Conservation (phyloP, 2,888 invertebrate genomes). For the Netelia inedita region DNA sequence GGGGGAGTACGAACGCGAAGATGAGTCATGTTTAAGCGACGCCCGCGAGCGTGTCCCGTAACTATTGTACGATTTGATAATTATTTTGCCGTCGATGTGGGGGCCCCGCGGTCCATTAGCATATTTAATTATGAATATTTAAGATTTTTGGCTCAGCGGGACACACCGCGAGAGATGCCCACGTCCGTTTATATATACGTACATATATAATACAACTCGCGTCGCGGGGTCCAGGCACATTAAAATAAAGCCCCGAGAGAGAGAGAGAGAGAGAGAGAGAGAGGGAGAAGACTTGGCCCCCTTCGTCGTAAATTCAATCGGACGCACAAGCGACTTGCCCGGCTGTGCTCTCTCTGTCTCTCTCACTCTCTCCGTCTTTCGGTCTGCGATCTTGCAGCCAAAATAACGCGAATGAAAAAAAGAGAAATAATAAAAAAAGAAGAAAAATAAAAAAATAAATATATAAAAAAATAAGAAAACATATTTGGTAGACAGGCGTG, state of each 20-base stretch:
- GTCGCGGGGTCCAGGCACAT: slow-evolving; percentile 74
- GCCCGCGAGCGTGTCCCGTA: slow-evolving; percentile 68
- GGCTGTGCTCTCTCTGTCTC: slow-evolving; percentile 73
- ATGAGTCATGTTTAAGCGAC: slow-evolving; percentile 59
- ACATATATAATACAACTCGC: slow-evolving; percentile 35
- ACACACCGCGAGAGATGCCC: slow-evolving; percentile 73
- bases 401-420: slow-evolving; percentile 75
- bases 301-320: slow-evolving; percentile 81
- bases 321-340: slow-evolving; percentile 77
- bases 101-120: slow-evolving; percentile 81
- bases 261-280: slow-evolving; percentile 62
- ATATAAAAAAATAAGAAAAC: slow-evolving; percentile 12
- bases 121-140: slow-evolving; percentile 85
- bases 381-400: slow-evolving; percentile 75
- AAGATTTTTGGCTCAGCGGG: slow-evolving; percentile 83
- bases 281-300: slow-evolving; percentile 68
- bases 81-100: slow-evolving; percentile 82
- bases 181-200: slow-evolving; percentile 25
- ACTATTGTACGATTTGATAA: slow-evolving; percentile 83
- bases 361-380: slow-evolving; percentile 71
- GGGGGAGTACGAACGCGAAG: not conserved
- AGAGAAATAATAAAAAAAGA: slow-evolving; percentile 15
- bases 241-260: slow-evolving; percentile 82
- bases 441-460: slow-evolving; percentile 75
- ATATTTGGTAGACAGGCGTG: slow-evolving; percentile 78